Evolutionary conservation across 2,888 invertebrate species (phyloP), one percentile per base, ranked within the genome.

Genomic region (Trachelus troglodyta): DNA sequence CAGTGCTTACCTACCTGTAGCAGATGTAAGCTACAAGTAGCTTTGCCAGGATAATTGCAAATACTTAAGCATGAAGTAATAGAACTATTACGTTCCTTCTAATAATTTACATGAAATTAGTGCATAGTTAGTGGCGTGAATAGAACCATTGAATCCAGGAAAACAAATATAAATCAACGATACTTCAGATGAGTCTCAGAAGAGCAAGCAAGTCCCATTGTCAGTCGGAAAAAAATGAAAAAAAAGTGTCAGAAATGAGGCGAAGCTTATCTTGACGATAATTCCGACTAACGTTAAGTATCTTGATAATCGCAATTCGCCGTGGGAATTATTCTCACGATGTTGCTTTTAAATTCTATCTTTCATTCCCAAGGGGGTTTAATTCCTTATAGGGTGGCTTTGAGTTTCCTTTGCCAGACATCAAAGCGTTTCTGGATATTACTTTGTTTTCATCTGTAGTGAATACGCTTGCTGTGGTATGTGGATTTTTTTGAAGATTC

Each of bases 31-130:
- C 23, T 56, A 23, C 56, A 56, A 6, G 23, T 56, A 56, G 23
- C 56, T 23, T 23, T 56, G 23, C 23, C 23, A 23, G 56, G 56
- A 0, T 23, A 56, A 9, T 9, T 56, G 2, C 2, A 9, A 33
- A 69, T 74, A 34, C 69, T 37, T 31, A 69, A n/a, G 12, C 30
- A 23, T 35, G 4, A 23, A n/a, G 12, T 30, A 30, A 30, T 23
- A 33, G 82, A 81, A 82, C 82, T 80, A 15, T 15, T 40, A 40
- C 6, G 40, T 15, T 40, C 6, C 40, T 40, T 40, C 4, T 15
- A 15, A 15, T 15, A 40, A 83, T 84, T 84, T 83, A 81, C 81
- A 81, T 82, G 82, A 83, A 85, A 86, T 85, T 85, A 83, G 82
- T 82, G 77, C 75, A 81, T 81, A 79, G 77, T 77, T 81, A 84